phyloP scores from a whole-genome alignment of 2,888 invertebrate genomes.

The Allacma fusca region DNA sequence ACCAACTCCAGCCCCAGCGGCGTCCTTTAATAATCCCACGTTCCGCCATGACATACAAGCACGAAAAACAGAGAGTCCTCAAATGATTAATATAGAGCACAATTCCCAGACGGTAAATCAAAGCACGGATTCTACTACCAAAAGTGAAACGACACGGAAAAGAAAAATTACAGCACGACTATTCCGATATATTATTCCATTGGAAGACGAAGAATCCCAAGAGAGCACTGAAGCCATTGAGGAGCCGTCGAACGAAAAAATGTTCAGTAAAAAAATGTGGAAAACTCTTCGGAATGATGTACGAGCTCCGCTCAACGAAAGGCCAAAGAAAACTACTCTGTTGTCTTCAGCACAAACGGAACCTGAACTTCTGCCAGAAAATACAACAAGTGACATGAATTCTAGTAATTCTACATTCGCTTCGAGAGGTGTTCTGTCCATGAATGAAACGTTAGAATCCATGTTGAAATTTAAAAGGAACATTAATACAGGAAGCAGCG shows the following conservation, averaged over 20 bases:
- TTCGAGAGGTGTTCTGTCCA: neutral
- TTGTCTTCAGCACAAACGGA: constrained; percentile 42
- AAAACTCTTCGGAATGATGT: constrained; percentile 14
- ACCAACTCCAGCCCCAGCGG: constrained; percentile 8
- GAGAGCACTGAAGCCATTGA: neutral
- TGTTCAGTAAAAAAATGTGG: neutral
- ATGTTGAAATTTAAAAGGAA: constrained; percentile 33
- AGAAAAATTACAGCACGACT: constrained; percentile 20
- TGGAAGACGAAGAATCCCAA: neutral
- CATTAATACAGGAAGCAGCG: too few species aligned
- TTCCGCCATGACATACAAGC: constrained; percentile 21
- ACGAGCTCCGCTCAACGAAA: neutral
- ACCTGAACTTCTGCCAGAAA: constrained; percentile 17
- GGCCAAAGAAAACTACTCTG: constrained; percentile 9
- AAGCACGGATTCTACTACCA: neutral
- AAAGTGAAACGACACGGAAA: too few species aligned
- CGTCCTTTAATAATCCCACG: constrained; percentile 14
- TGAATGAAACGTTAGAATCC: constrained; percentile 18
- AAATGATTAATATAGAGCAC: neutral
- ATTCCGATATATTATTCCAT: constrained; percentile 40
- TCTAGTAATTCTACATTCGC: too few species aligned
- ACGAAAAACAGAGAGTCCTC: constrained; percentile 13
- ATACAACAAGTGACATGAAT: neutral
- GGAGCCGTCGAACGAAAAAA: neutral
- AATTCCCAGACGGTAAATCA: neutral